These are phyloP conservation scores for Sparus aurata DNA, from an alignment of 2,797 vertebrate species.

Conservation along the genomic window DNA sequence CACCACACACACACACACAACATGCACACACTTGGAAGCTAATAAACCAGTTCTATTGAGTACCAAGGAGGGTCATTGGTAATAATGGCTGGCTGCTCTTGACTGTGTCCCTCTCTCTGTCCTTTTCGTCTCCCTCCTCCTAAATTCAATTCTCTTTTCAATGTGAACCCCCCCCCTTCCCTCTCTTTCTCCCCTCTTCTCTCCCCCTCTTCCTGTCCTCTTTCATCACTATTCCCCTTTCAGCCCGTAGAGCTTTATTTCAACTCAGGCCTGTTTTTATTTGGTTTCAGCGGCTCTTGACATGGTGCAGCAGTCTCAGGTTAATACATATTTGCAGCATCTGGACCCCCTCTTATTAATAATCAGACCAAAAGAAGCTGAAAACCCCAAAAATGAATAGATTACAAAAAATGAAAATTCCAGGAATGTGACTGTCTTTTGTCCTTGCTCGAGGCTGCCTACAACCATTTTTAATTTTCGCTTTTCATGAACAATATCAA, in stretches of 20 bases:
- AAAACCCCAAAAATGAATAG: constrained; percentile 19
- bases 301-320: constrained; percentile 28
- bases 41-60: constrained; percentile 81
- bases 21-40: constrained; percentile 58
- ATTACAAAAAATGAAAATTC: neutral
- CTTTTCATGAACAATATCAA: neutral
- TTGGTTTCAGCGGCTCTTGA: constrained; percentile 64
- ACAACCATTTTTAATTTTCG: neutral
- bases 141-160: constrained; percentile 79
- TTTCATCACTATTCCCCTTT: constrained; percentile 58
- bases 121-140: constrained; percentile 64
- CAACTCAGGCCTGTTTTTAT: constrained; percentile 58
- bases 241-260: constrained; percentile 64
- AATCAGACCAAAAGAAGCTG: constrained; percentile 44
- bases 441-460: neutral
- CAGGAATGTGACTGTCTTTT: neutral
- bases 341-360: constrained; percentile 47
- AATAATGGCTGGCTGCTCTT: constrained; percentile 81
- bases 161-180: constrained; percentile 16
- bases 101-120: constrained; percentile 65
- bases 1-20: constrained; percentile 14
- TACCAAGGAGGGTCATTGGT: constrained; percentile 80
- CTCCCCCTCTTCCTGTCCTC: neutral
- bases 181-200: neutral
- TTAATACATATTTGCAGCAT: constrained; percentile 62